Conservation (phyloP, 2,797 vertebrate species). For the Sciaenops ocellatus region DNA sequence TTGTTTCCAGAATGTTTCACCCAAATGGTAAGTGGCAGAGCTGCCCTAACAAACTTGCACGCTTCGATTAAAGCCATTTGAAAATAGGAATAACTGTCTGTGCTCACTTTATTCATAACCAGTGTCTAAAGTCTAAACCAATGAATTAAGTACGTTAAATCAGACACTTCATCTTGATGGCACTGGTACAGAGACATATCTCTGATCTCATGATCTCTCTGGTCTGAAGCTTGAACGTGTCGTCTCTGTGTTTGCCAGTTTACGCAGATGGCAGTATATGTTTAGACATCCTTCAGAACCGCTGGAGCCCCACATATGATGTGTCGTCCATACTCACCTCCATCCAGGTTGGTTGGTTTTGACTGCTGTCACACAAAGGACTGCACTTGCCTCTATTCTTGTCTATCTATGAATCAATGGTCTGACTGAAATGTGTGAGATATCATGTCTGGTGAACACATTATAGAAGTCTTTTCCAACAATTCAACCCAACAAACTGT, state of each 20-base stretch:
- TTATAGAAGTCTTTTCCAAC: too few relatives aligned
- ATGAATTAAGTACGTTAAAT: neutral
- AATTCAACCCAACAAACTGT: neutral
- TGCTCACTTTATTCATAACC: neutral
- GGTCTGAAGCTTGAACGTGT: neutral
- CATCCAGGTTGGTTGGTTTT: conserved; percentile 90
- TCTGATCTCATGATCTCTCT: neutral
- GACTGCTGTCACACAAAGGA: too few relatives aligned
- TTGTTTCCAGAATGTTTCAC: conserved; percentile 99
- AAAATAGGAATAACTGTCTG: neutral
- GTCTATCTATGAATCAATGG: neutral
- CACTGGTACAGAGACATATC: neutral
- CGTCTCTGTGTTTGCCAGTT: conserved; percentile 82
- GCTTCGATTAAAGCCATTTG: neutral
- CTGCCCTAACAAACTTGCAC: neutral
- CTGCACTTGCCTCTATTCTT: neutral
- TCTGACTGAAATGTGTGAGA: neutral
- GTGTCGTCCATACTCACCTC: conserved; percentile 99
- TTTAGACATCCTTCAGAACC: conserved; percentile 99
- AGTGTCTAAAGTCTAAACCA: neutral
- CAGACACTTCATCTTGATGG: neutral
- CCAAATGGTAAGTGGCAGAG: conserved; percentile 92
- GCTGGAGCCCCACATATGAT: conserved; percentile 99
- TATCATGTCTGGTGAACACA: neutral
- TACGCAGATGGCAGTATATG: conserved; percentile 99